Evolutionary conservation across 23 tunicate species (phyloP).

Genomic region (Aplidium turbinatum): DNA sequence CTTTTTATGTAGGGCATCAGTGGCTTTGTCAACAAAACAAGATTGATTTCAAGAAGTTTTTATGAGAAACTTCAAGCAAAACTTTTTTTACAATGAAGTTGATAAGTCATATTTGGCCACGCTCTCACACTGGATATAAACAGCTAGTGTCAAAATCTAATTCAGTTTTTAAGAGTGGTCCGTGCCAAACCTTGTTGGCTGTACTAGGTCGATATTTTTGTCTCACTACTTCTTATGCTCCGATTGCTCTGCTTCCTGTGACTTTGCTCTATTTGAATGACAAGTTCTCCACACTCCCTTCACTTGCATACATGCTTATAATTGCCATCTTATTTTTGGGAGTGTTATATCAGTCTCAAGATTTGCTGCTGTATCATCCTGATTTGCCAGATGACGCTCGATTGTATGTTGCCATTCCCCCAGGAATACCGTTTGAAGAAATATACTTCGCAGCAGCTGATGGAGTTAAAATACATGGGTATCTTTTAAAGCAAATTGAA

Average conservation of each 20-base stretch:
- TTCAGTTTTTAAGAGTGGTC: too few relatives aligned
- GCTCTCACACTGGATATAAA: slow-evolving; percentile 34
- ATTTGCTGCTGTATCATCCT: slow-evolving; percentile 71
- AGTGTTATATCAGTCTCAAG: slow-evolving; percentile 63
- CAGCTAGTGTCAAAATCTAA: slow-evolving; percentile 13
- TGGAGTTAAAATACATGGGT: slow-evolving; percentile 67
- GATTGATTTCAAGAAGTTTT: too few relatives aligned
- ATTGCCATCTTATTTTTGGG: slow-evolving; percentile 53
- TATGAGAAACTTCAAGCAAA: neutral
- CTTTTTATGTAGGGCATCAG: too few relatives aligned
- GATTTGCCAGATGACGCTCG: slow-evolving; percentile 57
- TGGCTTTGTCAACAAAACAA: too few relatives aligned
- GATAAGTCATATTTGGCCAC: slow-evolving; percentile 1
- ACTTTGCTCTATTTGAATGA: slow-evolving; percentile 34
- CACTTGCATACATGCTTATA: slow-evolving; percentile 23
- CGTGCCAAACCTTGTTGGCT: too few relatives aligned
- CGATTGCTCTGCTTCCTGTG: slow-evolving; percentile 30
- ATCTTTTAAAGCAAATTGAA: slow-evolving; percentile 51
- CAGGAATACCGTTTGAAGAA: slow-evolving; percentile 51
- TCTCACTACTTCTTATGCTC: slow-evolving; percentile 33
- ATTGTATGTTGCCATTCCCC: slow-evolving; percentile 56
- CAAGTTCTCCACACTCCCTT: neutral
- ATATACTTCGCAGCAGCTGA: slow-evolving; percentile 58
- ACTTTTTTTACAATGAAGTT: slow-evolving; percentile 26
- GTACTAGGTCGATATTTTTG: slow-evolving; percentile 40